Conservation (phyloP, 53 echinoderm and acorn worm species). For the Antedon mediterranea region DNA sequence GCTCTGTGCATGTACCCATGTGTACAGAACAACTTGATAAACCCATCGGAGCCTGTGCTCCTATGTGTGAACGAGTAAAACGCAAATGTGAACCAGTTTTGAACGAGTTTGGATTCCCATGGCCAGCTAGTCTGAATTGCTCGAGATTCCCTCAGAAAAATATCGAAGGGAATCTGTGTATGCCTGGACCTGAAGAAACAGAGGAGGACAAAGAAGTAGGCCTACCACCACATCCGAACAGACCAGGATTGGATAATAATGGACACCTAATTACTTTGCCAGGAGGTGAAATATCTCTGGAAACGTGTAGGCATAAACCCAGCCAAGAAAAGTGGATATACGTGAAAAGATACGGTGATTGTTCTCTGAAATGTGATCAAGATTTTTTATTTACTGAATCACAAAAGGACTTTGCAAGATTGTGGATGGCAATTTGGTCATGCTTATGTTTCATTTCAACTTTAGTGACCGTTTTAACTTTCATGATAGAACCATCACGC, state of each 20-base stretch:
- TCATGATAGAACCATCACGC: constrained; percentile 67
- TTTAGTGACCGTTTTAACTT: constrained; percentile 75
- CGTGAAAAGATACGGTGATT: constrained; percentile 71
- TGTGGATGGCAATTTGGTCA: constrained; percentile 98
- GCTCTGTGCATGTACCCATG: constrained; percentile 85
- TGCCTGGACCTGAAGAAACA: constrained; percentile 45
- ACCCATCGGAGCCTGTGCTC: constrained; percentile 80
- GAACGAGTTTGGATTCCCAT: constrained; percentile 83
- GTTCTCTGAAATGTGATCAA: constrained; percentile 56
- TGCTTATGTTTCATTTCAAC: constrained; percentile 86
- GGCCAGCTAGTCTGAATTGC: constrained; percentile 83
- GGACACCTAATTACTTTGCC: constrained; percentile 8
- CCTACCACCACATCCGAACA: constrained; percentile 1
- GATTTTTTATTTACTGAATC: constrained; percentile 44
- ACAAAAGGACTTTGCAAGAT: constrained; percentile 81
- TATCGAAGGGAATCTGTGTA: constrained; percentile 62
- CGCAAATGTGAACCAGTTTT: constrained; percentile 77
- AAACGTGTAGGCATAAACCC: constrained; percentile 55
- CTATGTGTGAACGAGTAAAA: constrained; percentile 86
- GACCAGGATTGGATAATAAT: neutral
- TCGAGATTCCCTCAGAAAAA: constrained; percentile 64
- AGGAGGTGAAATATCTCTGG: constrained; percentile 19
- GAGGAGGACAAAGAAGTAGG: neutral
- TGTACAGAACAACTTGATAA: constrained; percentile 82
- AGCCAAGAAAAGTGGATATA: constrained; percentile 72